Evolutionary conservation across 2,113 vertebrate genomes (phyloP).

Genomic region (Ahaetulla prasina): DNA sequence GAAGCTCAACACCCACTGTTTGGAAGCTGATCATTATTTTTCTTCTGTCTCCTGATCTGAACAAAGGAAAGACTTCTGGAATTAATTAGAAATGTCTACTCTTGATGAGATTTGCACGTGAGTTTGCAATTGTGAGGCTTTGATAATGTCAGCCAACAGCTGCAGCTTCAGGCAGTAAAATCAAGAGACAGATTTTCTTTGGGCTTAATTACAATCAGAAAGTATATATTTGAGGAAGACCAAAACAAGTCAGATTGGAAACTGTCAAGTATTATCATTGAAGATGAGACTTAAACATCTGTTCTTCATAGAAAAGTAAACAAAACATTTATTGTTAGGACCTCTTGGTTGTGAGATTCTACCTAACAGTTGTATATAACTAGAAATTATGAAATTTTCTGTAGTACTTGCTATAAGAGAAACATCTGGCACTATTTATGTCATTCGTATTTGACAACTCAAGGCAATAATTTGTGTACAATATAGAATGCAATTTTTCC

Average conservation of each 20-base stretch:
- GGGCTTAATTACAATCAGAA: constrained; percentile 78
- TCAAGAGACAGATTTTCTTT: constrained; percentile 70
- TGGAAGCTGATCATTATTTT: constrained; percentile 84
- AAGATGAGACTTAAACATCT: constrained; percentile 60
- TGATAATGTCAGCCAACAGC: constrained; percentile 83
- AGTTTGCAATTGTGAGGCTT: constrained; percentile 74
- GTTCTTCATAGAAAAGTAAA: constrained; percentile 52
- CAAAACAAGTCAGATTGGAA: constrained; percentile 65
- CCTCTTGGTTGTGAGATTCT: constrained; percentile 50
- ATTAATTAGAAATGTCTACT: constrained; percentile 92
- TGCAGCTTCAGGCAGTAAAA: constrained; percentile 90
- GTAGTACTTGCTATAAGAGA: constrained; percentile 43
- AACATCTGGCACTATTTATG: constrained; percentile 58
- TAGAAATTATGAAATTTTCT: constrained; percentile 19
- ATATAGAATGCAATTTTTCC: neutral
- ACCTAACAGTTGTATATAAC: constrained; percentile 41
- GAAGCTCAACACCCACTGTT: constrained; percentile 67
- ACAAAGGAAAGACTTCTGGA: constrained; percentile 86
- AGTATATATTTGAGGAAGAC: constrained; percentile 45
- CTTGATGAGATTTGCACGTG: constrained; percentile 96
- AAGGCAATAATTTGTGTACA: constrained; percentile 46
- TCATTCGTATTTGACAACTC: constrained; percentile 58
- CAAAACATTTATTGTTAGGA: constrained; percentile 44
- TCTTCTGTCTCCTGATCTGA: constrained; percentile 74
- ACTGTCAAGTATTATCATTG: constrained; percentile 54